phyloP scores from a whole-genome alignment of 2,888 invertebrate genomes.

The Drosophila stalkeri region DNA sequence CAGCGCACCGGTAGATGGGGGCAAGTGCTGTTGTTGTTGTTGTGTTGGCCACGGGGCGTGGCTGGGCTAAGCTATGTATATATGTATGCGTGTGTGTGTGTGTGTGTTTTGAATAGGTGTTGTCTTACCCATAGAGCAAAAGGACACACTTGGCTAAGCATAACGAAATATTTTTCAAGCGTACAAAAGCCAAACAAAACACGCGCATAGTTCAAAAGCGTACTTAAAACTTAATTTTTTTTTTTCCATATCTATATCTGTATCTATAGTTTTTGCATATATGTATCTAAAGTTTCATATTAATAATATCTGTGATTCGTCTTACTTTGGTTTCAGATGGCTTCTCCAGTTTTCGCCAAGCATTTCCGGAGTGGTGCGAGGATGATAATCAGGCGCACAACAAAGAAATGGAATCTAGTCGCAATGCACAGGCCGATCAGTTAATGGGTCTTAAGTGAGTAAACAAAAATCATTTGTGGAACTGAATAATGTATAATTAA shows the following conservation, averaged over 20 bases:
- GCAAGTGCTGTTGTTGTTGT: constrained; percentile 5
- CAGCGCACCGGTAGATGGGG: constrained; percentile 31
- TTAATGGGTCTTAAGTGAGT: constrained; percentile 87
- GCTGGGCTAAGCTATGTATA: constrained; percentile 5
- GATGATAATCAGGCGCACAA: constrained; percentile 90
- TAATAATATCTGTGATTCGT: constrained; percentile 13
- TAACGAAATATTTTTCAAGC: constrained; percentile 75
- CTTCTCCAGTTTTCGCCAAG: constrained; percentile 92
- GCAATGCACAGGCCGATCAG: constrained; percentile 86
- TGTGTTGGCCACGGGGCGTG: neutral
- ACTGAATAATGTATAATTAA: neutral
- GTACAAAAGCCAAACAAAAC: constrained; percentile 51
- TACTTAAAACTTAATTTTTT: constrained; percentile 11
- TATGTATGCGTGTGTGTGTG: neutral
- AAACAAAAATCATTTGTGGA: neutral
- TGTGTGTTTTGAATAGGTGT: constrained; percentile 50
- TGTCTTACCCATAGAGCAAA: constrained; percentile 68
- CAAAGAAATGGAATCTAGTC: constrained; percentile 87
- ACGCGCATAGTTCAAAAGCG: constrained; percentile 44
- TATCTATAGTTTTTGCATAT: constrained; percentile 20
- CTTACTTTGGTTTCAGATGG: constrained; percentile 89
- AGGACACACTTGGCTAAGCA: constrained; percentile 77
- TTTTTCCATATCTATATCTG: constrained; percentile 10
- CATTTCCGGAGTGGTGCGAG: constrained; percentile 96
- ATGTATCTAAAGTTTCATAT: constrained; percentile 33